Evolutionary conservation across 2,888 invertebrate species (phyloP), one percentile per base, ranked within the genome.

Genomic region (Cyclophora punctaria): DNA sequence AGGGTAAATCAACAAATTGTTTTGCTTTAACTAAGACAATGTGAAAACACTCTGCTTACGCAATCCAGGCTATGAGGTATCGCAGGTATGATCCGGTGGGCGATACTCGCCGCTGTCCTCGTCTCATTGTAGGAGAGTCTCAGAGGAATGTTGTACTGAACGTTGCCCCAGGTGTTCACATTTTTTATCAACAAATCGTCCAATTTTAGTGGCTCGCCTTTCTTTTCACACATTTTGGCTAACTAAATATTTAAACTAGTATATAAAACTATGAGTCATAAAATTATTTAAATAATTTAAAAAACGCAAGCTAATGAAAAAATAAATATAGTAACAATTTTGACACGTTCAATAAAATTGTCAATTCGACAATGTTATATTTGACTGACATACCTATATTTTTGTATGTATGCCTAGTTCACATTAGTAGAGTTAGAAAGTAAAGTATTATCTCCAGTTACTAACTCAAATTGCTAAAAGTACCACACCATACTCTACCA

Each of bases 81-180:
- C 7, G 77, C 64, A 2, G 89, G 89, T 61, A 89, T 88, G 48
- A 82, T 75, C 50, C 89, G 66, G 37, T 63, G 71, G 0, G 62
- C 88, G n/a, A 89, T 82, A 45, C 66, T 80, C 0, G 79, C 73
- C 0, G 60, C 72, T 0, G 80, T 68, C 20, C 88, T 71, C 0
- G 87, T 88, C 57, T 89, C 88, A 71, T 76, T 85, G 53, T 60
- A 78, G 35, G 86, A 80, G 3, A 78, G 56, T 41, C 87, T 62
- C 51, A 88, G 51, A 0, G 87, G 89, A 2, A 87, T 79, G 47
- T 85, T 87, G 52, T 88, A 89, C 54, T 88, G 82, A 5, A 89
- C 84, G 48, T 87, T 87, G 0, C 88, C 89, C 88, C 87, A 89
- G 1, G 78, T 80, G 56, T 87, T 89, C 7, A 88, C 76, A 63